Percentiles rank a stretch among this genome's conserved stretches.
Evolutionary conservation across 2,888 invertebrate species (phyloP).

Genomic region (Pollenia labialis): DNA sequence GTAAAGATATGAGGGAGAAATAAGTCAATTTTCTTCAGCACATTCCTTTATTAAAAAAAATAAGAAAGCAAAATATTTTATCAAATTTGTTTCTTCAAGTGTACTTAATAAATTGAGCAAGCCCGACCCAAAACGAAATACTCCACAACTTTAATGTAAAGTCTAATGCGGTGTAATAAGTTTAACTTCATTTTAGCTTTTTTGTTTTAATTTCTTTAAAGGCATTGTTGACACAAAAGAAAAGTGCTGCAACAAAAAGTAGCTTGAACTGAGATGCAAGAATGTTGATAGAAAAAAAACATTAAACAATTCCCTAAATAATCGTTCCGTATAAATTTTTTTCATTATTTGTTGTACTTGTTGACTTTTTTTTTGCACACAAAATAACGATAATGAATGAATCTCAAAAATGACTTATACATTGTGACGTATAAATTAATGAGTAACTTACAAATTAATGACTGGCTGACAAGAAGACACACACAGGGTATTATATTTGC

Average conservation of each 20-base stretch:
- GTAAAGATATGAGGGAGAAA: too few relatives aligned
- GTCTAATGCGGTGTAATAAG: conserved; percentile 48
- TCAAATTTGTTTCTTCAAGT: neutral
- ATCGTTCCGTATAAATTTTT: conserved; percentile 3
- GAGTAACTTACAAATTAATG: conserved; percentile 6
- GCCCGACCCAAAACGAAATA: neutral
- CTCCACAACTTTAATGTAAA: conserved; percentile 41
- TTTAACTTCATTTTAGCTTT: conserved; percentile 29
- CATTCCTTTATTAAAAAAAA: too few relatives aligned
- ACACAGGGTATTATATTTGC: neutral
- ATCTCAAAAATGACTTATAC: neutral
- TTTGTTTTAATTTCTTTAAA: neutral
- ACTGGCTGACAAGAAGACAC: neutral
- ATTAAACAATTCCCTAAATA: neutral
- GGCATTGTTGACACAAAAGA: conserved; percentile 3
- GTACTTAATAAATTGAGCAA: conserved; percentile 3
- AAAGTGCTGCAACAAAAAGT: conserved; percentile 1
- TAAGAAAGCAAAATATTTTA: neutral
- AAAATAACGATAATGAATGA: conserved; percentile 12
- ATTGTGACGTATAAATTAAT: too few relatives aligned
- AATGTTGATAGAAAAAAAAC: neutral
- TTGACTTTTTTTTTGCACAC: conserved; percentile 8
- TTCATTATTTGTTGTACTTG: neutral
- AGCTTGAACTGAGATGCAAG: neutral
- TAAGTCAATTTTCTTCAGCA: too few relatives aligned